phyloP scores from a whole-genome alignment of 2,113 vertebrate genomes.

The Tychaedon coryphoeus region DNA sequence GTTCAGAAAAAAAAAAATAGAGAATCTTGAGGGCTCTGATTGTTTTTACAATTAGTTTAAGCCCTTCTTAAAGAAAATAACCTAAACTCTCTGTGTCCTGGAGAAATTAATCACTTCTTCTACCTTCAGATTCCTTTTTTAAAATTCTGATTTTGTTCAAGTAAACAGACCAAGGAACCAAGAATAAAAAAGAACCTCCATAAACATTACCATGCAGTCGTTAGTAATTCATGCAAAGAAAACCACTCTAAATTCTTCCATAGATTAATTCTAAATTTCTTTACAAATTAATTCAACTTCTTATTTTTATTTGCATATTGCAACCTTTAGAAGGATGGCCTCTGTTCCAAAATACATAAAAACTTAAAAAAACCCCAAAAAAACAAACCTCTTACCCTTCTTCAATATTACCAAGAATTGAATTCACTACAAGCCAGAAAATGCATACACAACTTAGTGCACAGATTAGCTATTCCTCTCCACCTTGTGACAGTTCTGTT shows the following conservation, averaged over 20 bases:
- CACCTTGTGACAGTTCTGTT: neutral
- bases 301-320: neutral
- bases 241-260: neutral
- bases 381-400: neutral
- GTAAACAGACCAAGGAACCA: neutral
- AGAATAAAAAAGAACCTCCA: neutral
- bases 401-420: neutral
- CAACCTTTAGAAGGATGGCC: neutral
- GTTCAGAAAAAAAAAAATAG: neutral
- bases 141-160: neutral
- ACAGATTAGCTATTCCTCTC: neutral
- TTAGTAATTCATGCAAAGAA: neutral
- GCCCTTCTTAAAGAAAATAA: neutral
- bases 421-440: neutral
- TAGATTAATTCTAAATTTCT: neutral
- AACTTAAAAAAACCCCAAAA: accelerated
- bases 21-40: neutral
- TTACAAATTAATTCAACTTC: neutral
- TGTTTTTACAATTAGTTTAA: neutral
- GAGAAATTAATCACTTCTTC: neutral
- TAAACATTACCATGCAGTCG: neutral
- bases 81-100: neutral
- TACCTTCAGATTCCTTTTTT: neutral
- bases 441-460: neutral
- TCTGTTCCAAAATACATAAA: neutral